phyloP scores from a whole-genome alignment of 1,140 invertebrate species.

The Amyelois transitella region DNA sequence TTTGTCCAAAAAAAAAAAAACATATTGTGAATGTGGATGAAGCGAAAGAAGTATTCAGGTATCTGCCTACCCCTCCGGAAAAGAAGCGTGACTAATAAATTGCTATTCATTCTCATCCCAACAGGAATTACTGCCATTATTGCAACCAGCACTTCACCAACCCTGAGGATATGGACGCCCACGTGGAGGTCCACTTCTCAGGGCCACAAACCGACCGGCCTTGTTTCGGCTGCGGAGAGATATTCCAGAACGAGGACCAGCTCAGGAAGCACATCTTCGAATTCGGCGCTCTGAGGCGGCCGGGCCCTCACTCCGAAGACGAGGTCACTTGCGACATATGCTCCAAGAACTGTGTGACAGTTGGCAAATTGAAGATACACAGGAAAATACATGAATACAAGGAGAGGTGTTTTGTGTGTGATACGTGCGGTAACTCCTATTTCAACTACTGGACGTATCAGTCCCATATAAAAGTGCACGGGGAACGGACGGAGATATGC shows the following conservation, averaged over 20 bases:
- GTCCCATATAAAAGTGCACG: background rate
- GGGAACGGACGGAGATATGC: background rate
- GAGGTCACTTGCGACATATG: background rate
- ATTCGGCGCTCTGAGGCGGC: background rate
- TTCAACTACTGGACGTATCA: background rate
- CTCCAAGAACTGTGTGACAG: background rate
- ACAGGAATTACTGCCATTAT: background rate
- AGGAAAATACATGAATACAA: background rate
- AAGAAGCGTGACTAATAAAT: background rate
- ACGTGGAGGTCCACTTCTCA: background rate
- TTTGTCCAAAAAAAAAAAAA: too few relatives aligned
- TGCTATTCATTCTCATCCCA: background rate
- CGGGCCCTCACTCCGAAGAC: background rate
- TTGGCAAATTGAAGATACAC: background rate
- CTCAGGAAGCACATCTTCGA: background rate
- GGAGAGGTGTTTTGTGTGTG: background rate
- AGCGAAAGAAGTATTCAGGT: too few relatives aligned
- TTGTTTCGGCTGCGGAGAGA: background rate
- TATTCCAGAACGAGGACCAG: background rate
- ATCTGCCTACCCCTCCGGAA: too few relatives aligned
- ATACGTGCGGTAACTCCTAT: background rate
- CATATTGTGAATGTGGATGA: too few relatives aligned
- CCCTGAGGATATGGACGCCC: background rate
- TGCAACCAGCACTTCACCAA: background rate
- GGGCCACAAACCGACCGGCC: background rate